phyloP scores from a whole-genome alignment of 1,140 invertebrate species.

The Dysdera silvatica region DNA sequence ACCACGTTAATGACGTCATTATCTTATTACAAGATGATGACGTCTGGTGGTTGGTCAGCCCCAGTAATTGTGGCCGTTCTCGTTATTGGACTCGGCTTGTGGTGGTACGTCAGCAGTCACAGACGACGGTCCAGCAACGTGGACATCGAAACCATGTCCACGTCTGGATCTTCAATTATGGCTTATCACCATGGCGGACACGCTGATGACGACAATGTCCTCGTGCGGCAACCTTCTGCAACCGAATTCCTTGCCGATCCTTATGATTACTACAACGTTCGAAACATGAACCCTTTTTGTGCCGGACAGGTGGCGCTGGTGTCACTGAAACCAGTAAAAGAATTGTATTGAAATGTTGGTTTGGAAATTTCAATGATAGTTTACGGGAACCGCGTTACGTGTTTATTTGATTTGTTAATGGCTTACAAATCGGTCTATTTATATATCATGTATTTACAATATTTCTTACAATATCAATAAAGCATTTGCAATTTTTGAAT shows the following conservation, averaged over 20 bases:
- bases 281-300: constrained; percentile 9
- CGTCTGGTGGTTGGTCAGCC: constrained; percentile 13
- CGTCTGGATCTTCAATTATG: constrained; percentile 26
- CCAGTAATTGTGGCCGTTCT: constrained; percentile 11
- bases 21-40: constrained; percentile 25
- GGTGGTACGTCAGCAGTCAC: constrained; percentile 20
- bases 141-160: constrained; percentile 23
- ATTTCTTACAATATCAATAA: too few relatives aligned
- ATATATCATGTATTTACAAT: too few relatives aligned
- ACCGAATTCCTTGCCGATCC: background rate
- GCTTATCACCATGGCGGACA: constrained; percentile 16
- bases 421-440: too few relatives aligned
- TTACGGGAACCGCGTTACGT: too few relatives aligned
- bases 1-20: too few relatives aligned
- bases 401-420: too few relatives aligned
- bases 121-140: constrained; percentile 9
- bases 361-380: too few relatives aligned
- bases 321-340: constrained; percentile 22
- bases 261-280: constrained; percentile 1
- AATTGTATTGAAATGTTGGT: constrained; percentile 22
- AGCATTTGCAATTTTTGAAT: too few relatives aligned
- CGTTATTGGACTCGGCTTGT: constrained; percentile 18
- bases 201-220: constrained; percentile 18
- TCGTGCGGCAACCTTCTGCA: background rate
- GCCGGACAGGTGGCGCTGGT: constrained; percentile 20